A percentile compares a stretch with the other conserved stretches of the same genome.
Conservation (phyloP, 1,140 invertebrate species). For the Drosophila neocordata region DNA sequence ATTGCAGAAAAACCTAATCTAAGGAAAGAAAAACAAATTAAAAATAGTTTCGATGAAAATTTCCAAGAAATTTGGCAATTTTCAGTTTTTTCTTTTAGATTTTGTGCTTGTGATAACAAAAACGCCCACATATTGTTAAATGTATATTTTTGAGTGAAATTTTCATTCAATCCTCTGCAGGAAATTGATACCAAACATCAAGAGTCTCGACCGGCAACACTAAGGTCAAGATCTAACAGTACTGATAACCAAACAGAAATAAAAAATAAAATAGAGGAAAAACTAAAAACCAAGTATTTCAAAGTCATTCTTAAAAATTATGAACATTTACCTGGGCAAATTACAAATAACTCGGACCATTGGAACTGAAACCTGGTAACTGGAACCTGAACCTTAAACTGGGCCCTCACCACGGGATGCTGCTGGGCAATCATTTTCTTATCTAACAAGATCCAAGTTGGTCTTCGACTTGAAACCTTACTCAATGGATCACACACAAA, state of each 20-base stretch:
- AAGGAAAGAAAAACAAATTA: constrained; percentile 23
- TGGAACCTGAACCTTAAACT: not conserved
- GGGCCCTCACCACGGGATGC: constrained; percentile 45
- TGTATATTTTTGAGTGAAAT: constrained; percentile 39
- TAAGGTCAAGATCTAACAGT: constrained; percentile 57
- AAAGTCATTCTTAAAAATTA: constrained; percentile 80
- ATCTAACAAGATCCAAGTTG: constrained; percentile 68
- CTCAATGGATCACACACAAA: constrained; percentile 77
- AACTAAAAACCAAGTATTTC: constrained; percentile 40
- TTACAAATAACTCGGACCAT: constrained; percentile 47
- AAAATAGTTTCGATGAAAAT: constrained; percentile 19
- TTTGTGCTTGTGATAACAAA: constrained; percentile 46
- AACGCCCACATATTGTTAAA: constrained; percentile 53
- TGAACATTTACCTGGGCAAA: constrained; percentile 79
- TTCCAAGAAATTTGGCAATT: constrained; percentile 69
- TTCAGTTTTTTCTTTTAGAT: constrained; percentile 39
- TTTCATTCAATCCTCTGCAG: constrained; percentile 71
- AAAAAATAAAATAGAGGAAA: constrained; percentile 28
- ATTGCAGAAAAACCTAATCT: constrained; percentile 52
- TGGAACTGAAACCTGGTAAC: constrained; percentile 23
- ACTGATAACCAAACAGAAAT: constrained; percentile 51
- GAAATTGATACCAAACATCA: constrained; percentile 75
- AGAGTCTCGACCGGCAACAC: constrained; percentile 41
- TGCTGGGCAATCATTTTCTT: constrained; percentile 69
- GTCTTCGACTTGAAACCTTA: constrained; percentile 36